Evolutionary conservation across 1,140 invertebrate species (phyloP), one percentile per base, ranked within the genome.

Genomic region (Danaus melanippus): DNA sequence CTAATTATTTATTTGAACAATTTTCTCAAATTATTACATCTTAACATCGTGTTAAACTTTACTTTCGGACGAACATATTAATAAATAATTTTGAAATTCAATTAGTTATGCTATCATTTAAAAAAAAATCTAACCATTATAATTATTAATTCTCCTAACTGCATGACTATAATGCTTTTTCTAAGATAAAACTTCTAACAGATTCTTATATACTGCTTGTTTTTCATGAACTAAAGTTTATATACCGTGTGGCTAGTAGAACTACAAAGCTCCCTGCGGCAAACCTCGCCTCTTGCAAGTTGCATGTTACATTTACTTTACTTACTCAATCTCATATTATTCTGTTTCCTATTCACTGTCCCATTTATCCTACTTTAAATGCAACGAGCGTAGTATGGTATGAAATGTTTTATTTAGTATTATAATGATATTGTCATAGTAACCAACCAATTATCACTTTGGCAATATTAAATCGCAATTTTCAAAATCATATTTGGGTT

Each of bases 281-380:
- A 47, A 48, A 41, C 49, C 43, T 61, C 55, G 43, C 40, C 41
- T 50, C 55, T 44, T 41, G 40, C 44, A 53, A 60, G 55, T 50
- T 60, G 53, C 53, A 60, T 47, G 58, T 60, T 60, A 53, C 58
- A 60, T 60, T 60, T 60, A 50, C 52, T 32, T 49, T 60, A 55
- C 42, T 60, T 55, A 60, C 50, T 58, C 49, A 55, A 46, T 58
- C 49, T 17, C 56, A 42, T 58, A 58, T 53, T 60, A 53, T 59
- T 59, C 46, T 50, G 42, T 39, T 42, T 53, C 54, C 57, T 46
- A 50, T 48, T 54, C 21, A 46, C 46, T 55, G 48, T 48, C 48
- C 53, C n/a, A 32, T 15, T 55, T 11, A 42, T 55, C 53, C 41
- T 46, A 42, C 53, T 32, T 48, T 46, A 55, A 41, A 49, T 43